phyloP scores from a whole-genome alignment of 2,888 invertebrate genomes.

The Hydropsyche betteni region DNA sequence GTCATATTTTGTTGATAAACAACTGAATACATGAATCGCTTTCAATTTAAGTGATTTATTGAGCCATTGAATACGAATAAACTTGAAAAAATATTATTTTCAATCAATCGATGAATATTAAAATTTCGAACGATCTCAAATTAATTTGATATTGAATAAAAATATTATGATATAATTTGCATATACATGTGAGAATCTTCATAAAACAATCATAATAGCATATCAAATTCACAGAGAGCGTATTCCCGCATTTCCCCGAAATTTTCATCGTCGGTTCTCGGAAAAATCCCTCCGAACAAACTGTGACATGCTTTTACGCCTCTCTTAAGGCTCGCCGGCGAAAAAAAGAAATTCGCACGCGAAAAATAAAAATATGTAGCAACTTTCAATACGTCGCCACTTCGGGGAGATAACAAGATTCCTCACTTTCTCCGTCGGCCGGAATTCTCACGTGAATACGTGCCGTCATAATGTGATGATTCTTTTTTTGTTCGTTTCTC shows the following conservation, averaged over 20 bases:
- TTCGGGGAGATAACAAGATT: constrained; percentile 50
- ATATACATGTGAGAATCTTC: not conserved
- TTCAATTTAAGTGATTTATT: not conserved
- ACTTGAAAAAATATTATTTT: not conserved
- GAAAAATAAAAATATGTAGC: constrained; percentile 45
- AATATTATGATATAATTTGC: not conserved
- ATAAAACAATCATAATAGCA: too few species aligned
- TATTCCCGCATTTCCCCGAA: not conserved
- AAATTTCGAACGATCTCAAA: not conserved
- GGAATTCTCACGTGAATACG: constrained; percentile 34
- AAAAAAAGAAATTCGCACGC: constrained; percentile 37
- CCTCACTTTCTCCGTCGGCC: constrained; percentile 35
- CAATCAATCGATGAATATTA: not conserved
- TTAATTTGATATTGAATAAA: not conserved
- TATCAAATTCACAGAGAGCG: too few species aligned
- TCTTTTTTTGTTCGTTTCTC: constrained; percentile 25
- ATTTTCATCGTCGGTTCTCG: constrained; percentile 3
- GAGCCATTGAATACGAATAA: not conserved
- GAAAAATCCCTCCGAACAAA: constrained; percentile 44
- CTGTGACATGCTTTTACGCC: constrained; percentile 47
- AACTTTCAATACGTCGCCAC: constrained; percentile 49
- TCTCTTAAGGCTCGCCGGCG: constrained; percentile 39
- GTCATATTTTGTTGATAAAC: constrained; percentile 5
- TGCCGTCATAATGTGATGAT: constrained; percentile 36
- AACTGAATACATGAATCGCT: not conserved